These are phyloP conservation scores for Harlomillsia oculata DNA, from an alignment of 1,140 invertebrate species.

Conservation along the genomic window DNA sequence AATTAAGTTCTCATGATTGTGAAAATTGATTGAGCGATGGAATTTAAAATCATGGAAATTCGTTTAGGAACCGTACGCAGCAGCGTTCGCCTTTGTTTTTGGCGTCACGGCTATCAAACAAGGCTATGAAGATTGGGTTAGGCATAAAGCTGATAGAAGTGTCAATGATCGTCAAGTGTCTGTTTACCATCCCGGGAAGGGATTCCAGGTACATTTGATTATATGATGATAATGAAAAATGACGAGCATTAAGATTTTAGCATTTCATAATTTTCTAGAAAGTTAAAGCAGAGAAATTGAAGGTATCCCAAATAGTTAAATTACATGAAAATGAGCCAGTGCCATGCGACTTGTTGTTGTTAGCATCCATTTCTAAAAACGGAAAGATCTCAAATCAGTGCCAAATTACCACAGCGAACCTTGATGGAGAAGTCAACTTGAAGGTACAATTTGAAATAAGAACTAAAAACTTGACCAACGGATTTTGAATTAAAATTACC, in stretches of 20 bases:
- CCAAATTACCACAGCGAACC: slow-evolving; percentile 56
- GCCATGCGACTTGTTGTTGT: slow-evolving; percentile 67
- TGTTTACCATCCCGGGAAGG: too few species aligned
- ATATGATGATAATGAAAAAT: too few species aligned
- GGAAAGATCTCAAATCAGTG: slow-evolving; percentile 45
- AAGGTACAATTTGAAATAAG: slow-evolving; percentile 44
- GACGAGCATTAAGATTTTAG: too few species aligned
- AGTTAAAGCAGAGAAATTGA: too few species aligned
- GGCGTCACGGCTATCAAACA: slow-evolving; percentile 66
- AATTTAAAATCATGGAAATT: too few species aligned
- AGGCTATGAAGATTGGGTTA: slow-evolving; percentile 71
- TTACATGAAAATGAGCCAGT: slow-evolving; percentile 60
- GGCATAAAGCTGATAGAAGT: slow-evolving; percentile 61
- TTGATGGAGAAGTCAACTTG: slow-evolving; percentile 61
- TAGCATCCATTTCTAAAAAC: slow-evolving; percentile 45
- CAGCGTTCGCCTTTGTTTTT: slow-evolving; percentile 68
- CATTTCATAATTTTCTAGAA: too few species aligned
- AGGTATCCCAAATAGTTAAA: slow-evolving; percentile 63
- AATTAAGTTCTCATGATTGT: neutral
- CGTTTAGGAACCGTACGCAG: slow-evolving; percentile 64
- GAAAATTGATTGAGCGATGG: neutral
- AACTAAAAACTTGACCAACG: too few species aligned
- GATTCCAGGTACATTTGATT: too few species aligned
- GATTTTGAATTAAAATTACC: too few species aligned
- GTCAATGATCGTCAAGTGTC: slow-evolving; percentile 57